These are phyloP conservation scores for Cerceris ruficornis DNA, from an alignment of 2,888 invertebrate species.

Conservation along the genomic window DNA sequence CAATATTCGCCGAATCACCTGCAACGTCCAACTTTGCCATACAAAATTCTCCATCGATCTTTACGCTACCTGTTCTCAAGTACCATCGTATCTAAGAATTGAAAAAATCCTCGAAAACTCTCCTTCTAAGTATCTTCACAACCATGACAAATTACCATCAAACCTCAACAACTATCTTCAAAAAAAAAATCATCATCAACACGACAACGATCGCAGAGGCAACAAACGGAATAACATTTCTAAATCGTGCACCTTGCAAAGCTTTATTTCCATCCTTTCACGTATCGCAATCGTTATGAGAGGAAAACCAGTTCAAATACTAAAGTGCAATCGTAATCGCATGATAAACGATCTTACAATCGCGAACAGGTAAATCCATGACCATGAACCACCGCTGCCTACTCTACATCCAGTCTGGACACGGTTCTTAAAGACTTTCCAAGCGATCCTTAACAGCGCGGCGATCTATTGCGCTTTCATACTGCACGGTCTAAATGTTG, in stretches of 20 bases:
- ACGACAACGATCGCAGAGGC: too few species aligned
- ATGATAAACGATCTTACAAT: conserved; percentile 35
- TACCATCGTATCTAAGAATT: too few species aligned
- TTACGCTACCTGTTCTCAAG: too few species aligned
- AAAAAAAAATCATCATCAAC: too few species aligned
- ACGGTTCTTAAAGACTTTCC: conserved; percentile 11
- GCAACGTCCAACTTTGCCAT: too few species aligned
- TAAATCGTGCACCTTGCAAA: too few species aligned
- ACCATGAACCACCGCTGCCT: conserved; percentile 28
- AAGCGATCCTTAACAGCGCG: conserved; percentile 15
- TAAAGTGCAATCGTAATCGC: conserved; percentile 13
- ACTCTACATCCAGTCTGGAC: conserved; percentile 14
- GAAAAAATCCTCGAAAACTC: too few species aligned
- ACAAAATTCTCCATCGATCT: too few species aligned
- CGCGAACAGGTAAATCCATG: conserved; percentile 30
- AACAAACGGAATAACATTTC: too few species aligned
- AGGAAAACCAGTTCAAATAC: not conserved
- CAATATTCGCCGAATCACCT: too few species aligned
- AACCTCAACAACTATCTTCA: not conserved
- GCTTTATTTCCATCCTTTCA: too few species aligned
- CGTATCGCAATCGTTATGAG: not conserved
- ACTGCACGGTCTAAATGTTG: conserved; percentile 8
- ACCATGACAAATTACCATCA: not conserved
- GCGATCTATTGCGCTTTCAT: conserved; percentile 1
- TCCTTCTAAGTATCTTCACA: not conserved